Evolutionary conservation across 35 echinoderm and acorn worm species (phyloP), one percentile per base, ranked within the genome.

Genomic region (Lytechinus pictus): DNA sequence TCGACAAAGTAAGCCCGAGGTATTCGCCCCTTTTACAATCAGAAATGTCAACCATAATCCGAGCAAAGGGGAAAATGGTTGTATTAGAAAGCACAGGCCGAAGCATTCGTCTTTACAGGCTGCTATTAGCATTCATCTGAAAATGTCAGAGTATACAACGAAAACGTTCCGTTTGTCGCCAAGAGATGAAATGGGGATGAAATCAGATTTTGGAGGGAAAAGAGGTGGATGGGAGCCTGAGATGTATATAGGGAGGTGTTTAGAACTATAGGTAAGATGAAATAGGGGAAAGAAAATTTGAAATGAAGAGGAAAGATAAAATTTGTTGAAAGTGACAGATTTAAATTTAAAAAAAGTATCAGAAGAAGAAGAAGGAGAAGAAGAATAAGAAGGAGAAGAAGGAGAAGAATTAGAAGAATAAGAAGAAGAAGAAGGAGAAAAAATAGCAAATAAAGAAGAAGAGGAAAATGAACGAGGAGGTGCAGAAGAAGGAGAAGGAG

Each of bases 31-130:
- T 24, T 79, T 79, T 16, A 79, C 66, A 79, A 14, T 79, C 66
- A 79, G 66, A 79, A 79, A 79, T 79, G 66, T 79, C 66, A 79
- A 79, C 66, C 66, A 2, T 79, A 79, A 79, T 79, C 66, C 66
- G n/a, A 24, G 16, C 3, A 79, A 79, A 79, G n/a, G 66, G 5
- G 66, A 4, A 79, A 79, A 79, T 16, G 66, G 66, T 79, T 79
- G 6, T 79, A 79, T 79, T 79, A 16, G 66, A 79, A 79, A 19
- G 66, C 66, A 79, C 66, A 79, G 66, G 66, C 66, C 4, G 8
- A 79, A 79, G 16, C 66, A n/a, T 24, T 79, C 19, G 4, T 79
- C 19, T 79, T 7, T 79, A 19, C 66, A 79, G 19, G 0, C 8
- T 79, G 19, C 66, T 24, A 79, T 79, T 79, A 79, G 16, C 66